Evolutionary conservation across 2,888 invertebrate species (phyloP), one percentile per base, ranked within the genome.

Genomic region (Campopleginae sp.): DNA sequence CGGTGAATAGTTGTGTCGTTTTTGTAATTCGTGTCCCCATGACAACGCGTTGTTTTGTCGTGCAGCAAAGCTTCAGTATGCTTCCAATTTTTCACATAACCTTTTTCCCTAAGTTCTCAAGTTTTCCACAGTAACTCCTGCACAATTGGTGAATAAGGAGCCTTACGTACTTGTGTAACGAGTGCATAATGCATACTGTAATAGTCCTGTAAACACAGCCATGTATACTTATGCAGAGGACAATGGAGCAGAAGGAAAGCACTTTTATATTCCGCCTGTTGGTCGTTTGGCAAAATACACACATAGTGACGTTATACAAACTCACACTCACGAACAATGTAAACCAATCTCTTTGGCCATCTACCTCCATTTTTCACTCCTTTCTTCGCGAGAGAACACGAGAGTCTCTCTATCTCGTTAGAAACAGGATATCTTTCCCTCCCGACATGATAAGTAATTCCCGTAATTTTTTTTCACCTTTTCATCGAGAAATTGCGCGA

Each of bases 331-430:
- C 33, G 61, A 48, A 33, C 27, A 80, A 23, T 75, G 74, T 75
- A 80, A 80, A 68, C 74, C 75, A 74, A 80, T 66, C 80, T 68
- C 61, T 75, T 38, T 48, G 31, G 48, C 76, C 71, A 75, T 82
- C 79, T 76, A 80, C 85, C 87, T 85, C 86, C 87, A 89, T 88
- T 89, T 88, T 84, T 86, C 84, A 86, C 85, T 84, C 81, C 87
- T 87, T 89, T 83, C 80, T 85, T 85, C 82, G 81, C 79, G 80
- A 80, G 80, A 85, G 86, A 88, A 88, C 84, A 84, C 86, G 86
- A 87, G 84, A 86, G 85, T 86, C 71, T 77, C 84, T 84, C 85
- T 86, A 87, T 89, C 89, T 89, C 89, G 89, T 90, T 90, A 89
- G 89, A 87, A 89, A 89, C 88, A 80, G 85, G 89, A 89, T 89